Evolutionary conservation across 1,140 invertebrate genomes (phyloP), one percentile per base, ranked within the genome.

Genomic region (Conus betulinus): DNA sequence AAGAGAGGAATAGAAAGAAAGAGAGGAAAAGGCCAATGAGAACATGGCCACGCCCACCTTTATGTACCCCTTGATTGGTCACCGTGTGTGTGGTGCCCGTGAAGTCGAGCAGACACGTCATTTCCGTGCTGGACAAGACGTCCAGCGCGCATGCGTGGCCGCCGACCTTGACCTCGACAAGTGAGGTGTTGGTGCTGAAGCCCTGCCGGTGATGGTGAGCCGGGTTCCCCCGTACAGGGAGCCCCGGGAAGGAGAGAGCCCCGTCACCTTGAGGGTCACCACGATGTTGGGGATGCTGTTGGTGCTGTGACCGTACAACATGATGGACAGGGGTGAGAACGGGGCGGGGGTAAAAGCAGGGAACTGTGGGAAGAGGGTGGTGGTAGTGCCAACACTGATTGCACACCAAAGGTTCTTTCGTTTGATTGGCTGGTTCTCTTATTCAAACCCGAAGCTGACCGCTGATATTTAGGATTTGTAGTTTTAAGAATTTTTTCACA

Each of bases 161-260:
- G 13, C 92, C 93, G 63, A 95, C 84, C 71, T 81, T 92, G 51
- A 95, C 92, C 15, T 91, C 87, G 55, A 90, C 93, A 5, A 53
- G 39, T 20, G 84, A 87, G 55, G 15, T 85, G 87, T 91, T 88
- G 13, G 76, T 88, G 74, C 84, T 88, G 63, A 95, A 94, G 17
- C 94, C 94, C 13, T 89, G 85, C 0, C 94, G 25, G 90, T 89
- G 25, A 94, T 87, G 7, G 92, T 93, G 3, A 95, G n/a, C 52
- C 79, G 27, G 10, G 94, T 94, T 0, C 94, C 94, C 25, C 94
- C 94, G 76, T 90, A 90, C n/a, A 94, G 27, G 8, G 93, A 94
- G 10, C 93, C 94, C 13, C 23, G 52, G 1, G 71, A 23, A 25
- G 94, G 94, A 8, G 71, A 91, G 20, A 94, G 89, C 57, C 91